These are phyloP conservation scores for Choreutis nemorana DNA, from an alignment of 2,888 invertebrate genomes.

Conservation along the genomic window DNA sequence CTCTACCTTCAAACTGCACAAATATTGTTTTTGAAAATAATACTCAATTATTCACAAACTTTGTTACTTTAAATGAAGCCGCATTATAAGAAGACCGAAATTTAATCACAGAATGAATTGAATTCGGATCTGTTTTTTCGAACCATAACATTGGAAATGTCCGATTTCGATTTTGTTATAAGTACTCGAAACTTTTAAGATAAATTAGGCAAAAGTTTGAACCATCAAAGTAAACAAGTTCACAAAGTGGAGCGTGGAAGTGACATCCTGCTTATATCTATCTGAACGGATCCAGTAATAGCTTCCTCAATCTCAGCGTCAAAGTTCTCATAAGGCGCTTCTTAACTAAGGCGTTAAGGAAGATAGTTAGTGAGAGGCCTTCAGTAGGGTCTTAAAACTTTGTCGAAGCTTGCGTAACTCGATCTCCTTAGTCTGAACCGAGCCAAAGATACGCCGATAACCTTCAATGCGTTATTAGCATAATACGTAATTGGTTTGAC, in stretches of 20 bases:
- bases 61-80: too few relatives aligned
- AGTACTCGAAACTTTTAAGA: conserved; percentile 21
- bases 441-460: conserved; percentile 43
- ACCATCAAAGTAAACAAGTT: conserved; percentile 60
- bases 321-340: conserved; percentile 65
- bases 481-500: conserved; percentile 33
- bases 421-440: conserved; percentile 42
- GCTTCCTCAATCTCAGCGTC: conserved; percentile 64
- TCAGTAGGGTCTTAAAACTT: conserved; percentile 62
- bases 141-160: too few relatives aligned
- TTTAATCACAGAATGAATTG: too few relatives aligned
- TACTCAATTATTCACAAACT: conserved; percentile 30
- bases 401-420: conserved; percentile 55
- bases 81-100: too few relatives aligned
- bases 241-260: conserved; percentile 58
- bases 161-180: too few relatives aligned
- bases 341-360: conserved; percentile 65
- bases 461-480: conserved; percentile 58
- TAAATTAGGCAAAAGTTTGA: conserved; percentile 47
- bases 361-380: conserved; percentile 61
- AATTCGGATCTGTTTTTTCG: too few relatives aligned
- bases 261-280: conserved; percentile 64
- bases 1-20: conserved; percentile 46
- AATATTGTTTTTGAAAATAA: conserved; percentile 52
- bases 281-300: conserved; percentile 61